These are phyloP conservation scores for Struthidea cinerea DNA, from an alignment of 2,113 vertebrate genomes.

Conservation along the genomic window DNA sequence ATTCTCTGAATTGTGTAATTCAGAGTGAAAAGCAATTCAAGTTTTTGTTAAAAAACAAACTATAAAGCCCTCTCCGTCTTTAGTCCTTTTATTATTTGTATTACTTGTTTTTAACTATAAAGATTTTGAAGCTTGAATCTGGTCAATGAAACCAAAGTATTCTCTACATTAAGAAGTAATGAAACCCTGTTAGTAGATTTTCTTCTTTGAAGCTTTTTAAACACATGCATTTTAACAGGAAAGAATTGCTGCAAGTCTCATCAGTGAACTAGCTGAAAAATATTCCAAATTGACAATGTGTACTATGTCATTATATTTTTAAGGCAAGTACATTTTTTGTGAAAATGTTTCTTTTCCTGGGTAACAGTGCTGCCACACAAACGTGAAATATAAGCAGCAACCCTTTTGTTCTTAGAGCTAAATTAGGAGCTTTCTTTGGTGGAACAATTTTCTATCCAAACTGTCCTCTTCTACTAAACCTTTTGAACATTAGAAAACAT, in stretches of 20 bases:
- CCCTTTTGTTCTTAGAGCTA: not conserved
- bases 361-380: not conserved
- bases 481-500: not conserved
- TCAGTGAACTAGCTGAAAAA: not conserved
- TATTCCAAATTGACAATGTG: not conserved
- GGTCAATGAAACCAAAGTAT: not conserved
- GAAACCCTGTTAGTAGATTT: not conserved
- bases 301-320: not conserved
- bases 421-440: not conserved
- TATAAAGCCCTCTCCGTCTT: not conserved
- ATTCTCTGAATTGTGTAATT: not conserved
- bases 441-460: not conserved
- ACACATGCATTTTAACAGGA: not conserved
- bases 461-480: not conserved
- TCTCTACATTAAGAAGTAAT: not conserved
- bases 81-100: not conserved
- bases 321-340: not conserved
- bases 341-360: not conserved
- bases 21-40: not conserved
- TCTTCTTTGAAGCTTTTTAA: not conserved
- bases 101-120: not conserved
- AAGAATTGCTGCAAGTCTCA: not conserved
- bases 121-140: not conserved
- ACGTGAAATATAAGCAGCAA: not conserved
- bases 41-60: not conserved